These are phyloP conservation scores for Notamacropus eugenii DNA, from an alignment of 2,797 vertebrate species.

Conservation along the genomic window DNA sequence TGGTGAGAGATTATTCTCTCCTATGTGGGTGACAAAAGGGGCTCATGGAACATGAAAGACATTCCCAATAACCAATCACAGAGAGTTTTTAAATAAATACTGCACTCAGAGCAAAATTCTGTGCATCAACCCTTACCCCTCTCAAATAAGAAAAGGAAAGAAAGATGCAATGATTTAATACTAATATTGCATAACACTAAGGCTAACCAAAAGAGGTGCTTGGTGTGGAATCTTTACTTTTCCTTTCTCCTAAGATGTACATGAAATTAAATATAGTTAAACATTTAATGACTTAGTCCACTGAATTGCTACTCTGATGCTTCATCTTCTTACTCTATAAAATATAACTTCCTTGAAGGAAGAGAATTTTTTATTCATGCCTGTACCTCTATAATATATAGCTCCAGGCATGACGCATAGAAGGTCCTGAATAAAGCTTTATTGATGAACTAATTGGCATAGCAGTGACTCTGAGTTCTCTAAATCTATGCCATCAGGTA, in stretches of 20 bases:
- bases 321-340: neutral
- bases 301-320: neutral
- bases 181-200: neutral
- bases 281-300: neutral
- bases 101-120: neutral
- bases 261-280: neutral
- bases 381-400: neutral
- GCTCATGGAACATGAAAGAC: neutral
- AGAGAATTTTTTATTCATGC: neutral
- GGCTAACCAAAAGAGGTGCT: neutral
- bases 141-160: neutral
- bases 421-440: neutral
- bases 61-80: neutral
- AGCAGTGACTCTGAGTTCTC: too few relatives aligned
- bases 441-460: neutral
- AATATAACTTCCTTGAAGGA: neutral
- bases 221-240: neutral
- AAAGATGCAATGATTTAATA: neutral
- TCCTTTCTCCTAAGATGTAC: neutral
- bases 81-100: too few relatives aligned
- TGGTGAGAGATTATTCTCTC: too few relatives aligned
- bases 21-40: too few relatives aligned
- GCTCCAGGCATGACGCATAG: neutral
- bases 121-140: neutral
- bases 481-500: too few relatives aligned